Conservation (phyloP, 64 coral and sea anemone species). For the Montipora efflorescens region DNA sequence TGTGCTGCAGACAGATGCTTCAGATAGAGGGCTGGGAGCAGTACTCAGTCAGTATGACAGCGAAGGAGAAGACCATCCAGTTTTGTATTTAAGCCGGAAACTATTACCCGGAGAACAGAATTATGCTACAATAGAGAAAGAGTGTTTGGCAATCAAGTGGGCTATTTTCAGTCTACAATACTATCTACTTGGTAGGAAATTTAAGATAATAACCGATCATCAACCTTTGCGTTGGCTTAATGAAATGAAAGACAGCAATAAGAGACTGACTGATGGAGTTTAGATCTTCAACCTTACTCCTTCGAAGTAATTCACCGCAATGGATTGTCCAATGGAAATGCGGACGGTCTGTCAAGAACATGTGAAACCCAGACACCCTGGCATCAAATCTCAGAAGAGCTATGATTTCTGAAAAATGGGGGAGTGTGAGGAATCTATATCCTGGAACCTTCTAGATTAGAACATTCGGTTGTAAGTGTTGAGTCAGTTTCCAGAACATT, state of each 20-base stretch:
- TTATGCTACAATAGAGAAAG: conserved; percentile 60
- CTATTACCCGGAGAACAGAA: conserved; percentile 13
- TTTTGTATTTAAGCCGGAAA: conserved; percentile 1
- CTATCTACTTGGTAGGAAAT: conserved; percentile 39
- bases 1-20: no score
- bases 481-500: no score
- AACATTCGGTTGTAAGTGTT: no score
- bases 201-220: conserved; percentile 61
- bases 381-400: no score
- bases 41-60: no score
- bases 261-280: conserved; percentile 48
- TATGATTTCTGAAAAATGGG: no score
- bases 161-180: conserved; percentile 1
- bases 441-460: no score
- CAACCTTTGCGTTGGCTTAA: conserved; percentile 40
- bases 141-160: conserved; percentile 42
- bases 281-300: conserved; percentile 1
- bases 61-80: conserved; percentile 18
- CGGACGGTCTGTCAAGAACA: conserved; percentile 35
- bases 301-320: conserved; percentile 5
- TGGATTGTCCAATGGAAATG: conserved; percentile 45
- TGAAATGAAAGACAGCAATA: conserved; percentile 21
- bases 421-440: no score
- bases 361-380: no score
- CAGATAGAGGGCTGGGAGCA: no score